Conservation (phyloP, 1,140 invertebrate species). For the Drosophila punjabiensis region DNA sequence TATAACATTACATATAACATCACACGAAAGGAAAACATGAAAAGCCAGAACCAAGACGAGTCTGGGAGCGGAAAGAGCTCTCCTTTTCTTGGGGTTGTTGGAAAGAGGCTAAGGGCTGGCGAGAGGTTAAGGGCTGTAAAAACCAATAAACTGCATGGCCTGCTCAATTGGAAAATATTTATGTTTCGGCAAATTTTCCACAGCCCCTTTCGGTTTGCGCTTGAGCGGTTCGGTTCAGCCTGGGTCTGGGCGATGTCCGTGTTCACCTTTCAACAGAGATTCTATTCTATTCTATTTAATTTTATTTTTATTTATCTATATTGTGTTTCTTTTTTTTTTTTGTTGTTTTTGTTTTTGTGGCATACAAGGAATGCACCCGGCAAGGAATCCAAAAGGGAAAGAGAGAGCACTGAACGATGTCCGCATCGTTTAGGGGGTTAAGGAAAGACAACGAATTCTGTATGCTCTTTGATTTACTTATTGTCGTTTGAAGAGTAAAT, state of each 20-base stretch:
- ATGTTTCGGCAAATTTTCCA: constrained; percentile 30
- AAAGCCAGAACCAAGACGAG: constrained; percentile 12
- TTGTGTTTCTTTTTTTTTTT: background rate
- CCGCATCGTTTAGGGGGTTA: constrained; percentile 28
- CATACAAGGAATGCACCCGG: constrained; percentile 45
- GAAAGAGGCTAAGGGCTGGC: background rate
- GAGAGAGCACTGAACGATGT: constrained; percentile 41
- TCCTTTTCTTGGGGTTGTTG: background rate
- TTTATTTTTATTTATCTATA: constrained; percentile 26
- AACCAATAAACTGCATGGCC: constrained; percentile 75
- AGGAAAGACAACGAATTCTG: background rate
- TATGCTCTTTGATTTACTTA: background rate
- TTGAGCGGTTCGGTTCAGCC: constrained; percentile 19
- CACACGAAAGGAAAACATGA: constrained; percentile 7
- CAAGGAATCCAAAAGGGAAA: constrained; percentile 36
- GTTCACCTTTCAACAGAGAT: constrained; percentile 39
- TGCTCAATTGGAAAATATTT: constrained; percentile 63
- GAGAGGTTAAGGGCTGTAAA: constrained; percentile 42
- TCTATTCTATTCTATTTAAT: constrained; percentile 17
- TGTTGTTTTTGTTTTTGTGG: constrained; percentile 11
- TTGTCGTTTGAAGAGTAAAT: background rate
- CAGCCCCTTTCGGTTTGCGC: constrained; percentile 20
- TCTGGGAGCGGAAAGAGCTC: background rate
- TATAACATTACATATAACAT: background rate
- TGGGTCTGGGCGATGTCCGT: background rate